Conservation (phyloP, 2,888 invertebrate genomes). For the Caenorhabditis wallacei region DNA sequence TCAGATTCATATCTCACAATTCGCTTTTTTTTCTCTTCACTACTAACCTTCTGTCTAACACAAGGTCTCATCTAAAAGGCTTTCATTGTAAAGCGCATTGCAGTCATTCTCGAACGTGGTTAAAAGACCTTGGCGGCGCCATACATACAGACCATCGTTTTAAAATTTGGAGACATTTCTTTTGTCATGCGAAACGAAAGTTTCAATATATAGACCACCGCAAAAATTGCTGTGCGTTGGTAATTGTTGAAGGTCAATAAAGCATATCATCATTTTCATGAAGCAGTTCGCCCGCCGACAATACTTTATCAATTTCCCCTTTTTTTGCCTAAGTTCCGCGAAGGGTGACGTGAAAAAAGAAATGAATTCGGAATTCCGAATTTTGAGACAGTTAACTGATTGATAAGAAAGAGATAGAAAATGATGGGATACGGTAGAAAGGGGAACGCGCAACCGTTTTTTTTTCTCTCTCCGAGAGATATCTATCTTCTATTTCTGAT, state of each 20-base stretch:
- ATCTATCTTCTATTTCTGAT: constrained; percentile 25
- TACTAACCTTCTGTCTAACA: constrained; percentile 11
- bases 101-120: constrained; percentile 46
- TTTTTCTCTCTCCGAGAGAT: constrained; percentile 21
- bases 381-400: constrained; percentile 11
- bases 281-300: constrained; percentile 36
- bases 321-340: constrained; percentile 43
- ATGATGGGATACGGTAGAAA: constrained; percentile 29
- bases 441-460: constrained; percentile 41
- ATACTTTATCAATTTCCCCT: constrained; percentile 22
- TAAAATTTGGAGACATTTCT: constrained; percentile 25
- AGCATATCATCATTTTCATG: constrained; percentile 52
- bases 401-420: constrained; percentile 29
- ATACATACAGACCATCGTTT: constrained; percentile 29
- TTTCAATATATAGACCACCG: constrained; percentile 58
- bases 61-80: constrained; percentile 20
- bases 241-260: constrained; percentile 52
- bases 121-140: constrained; percentile 52
- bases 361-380: constrained; percentile 36
- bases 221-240: constrained; percentile 47
- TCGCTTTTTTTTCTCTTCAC: neutral
- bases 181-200: constrained; percentile 48
- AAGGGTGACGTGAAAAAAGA: constrained; percentile 13
- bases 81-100: constrained; percentile 41
- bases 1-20: constrained; percentile 46